Conservation (phyloP, 2,888 invertebrate species). For the Lithophane leautieri region DNA sequence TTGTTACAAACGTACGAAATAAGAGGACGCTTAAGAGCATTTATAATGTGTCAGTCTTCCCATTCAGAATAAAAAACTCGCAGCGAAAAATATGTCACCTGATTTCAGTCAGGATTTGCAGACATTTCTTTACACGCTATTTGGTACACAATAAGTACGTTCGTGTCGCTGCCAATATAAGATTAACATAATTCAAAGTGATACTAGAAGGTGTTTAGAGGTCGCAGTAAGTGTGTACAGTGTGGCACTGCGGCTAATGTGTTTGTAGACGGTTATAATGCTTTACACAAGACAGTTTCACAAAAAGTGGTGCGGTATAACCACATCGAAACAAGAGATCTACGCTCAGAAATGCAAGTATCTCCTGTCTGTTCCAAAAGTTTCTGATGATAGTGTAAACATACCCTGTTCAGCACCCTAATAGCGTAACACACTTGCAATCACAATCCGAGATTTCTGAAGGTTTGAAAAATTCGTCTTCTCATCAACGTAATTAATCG, state of each 20-base stretch:
- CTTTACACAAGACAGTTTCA: not conserved
- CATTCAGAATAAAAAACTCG: conserved; percentile 15
- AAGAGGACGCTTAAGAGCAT: conserved; percentile 14
- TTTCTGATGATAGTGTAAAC: not conserved
- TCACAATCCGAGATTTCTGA: too few relatives aligned
- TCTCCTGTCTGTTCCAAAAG: not conserved
- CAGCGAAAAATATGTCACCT: conserved; percentile 21
- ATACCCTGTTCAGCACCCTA: not conserved
- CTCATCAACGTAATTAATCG: too few relatives aligned
- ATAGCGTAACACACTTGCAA: too few relatives aligned
- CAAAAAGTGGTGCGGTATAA: not conserved
- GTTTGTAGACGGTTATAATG: conserved; percentile 10
- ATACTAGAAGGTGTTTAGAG: not conserved
- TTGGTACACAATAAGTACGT: conserved; percentile 11
- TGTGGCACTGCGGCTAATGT: conserved; percentile 10
- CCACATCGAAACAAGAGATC: not conserved
- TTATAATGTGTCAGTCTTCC: conserved; percentile 26
- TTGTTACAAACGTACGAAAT: conserved; percentile 20
- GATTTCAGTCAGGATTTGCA: conserved; percentile 17
- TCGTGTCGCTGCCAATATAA: not conserved
- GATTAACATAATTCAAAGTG: conserved; percentile 4
- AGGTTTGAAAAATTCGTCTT: too few relatives aligned
- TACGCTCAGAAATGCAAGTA: not conserved
- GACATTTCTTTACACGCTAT: conserved; percentile 20
- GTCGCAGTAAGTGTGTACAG: conserved; percentile 13